These are phyloP conservation scores for Aphaenogaster ashmeadi DNA, from an alignment of 1,140 invertebrate genomes.

Conservation along the genomic window DNA sequence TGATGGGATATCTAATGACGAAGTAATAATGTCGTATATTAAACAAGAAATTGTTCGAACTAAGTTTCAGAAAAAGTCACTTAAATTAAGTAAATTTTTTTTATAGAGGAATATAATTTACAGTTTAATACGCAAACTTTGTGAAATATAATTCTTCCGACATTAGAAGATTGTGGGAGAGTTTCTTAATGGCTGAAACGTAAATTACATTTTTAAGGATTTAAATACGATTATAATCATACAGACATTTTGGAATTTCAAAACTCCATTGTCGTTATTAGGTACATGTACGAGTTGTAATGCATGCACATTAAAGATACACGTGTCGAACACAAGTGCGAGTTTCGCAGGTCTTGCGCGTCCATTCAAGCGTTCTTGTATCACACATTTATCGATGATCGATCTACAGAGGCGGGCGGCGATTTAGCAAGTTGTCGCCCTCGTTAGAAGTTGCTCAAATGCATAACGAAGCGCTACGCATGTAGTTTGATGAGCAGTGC, in stretches of 20 bases:
- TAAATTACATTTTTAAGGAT: slow-evolving; percentile 13
- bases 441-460: slow-evolving; percentile 63
- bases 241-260: background rate
- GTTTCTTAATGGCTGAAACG: background rate
- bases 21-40: slow-evolving; percentile 3
- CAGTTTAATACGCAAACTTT: slow-evolving; percentile 28
- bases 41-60: slow-evolving; percentile 7
- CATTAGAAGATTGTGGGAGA: background rate
- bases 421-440: slow-evolving; percentile 27
- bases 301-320: slow-evolving; percentile 6
- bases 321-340: background rate
- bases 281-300: background rate
- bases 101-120: slow-evolving; percentile 1
- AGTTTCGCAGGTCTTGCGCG: background rate
- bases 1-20: background rate
- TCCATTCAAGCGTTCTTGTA: slow-evolving; percentile 2
- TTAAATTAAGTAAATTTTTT: slow-evolving; percentile 22
- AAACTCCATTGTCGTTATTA: background rate
- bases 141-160: slow-evolving; percentile 2
- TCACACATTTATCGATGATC: slow-evolving; percentile 35
- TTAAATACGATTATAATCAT: slow-evolving; percentile 20
- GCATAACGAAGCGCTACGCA: slow-evolving; percentile 19
- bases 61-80: slow-evolving; percentile 22
- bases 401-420: background rate
- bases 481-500: slow-evolving; percentile 23